These are phyloP conservation scores for Clarias magur DNA, from an alignment of 2,113 vertebrate genomes.

Conservation along the genomic window DNA sequence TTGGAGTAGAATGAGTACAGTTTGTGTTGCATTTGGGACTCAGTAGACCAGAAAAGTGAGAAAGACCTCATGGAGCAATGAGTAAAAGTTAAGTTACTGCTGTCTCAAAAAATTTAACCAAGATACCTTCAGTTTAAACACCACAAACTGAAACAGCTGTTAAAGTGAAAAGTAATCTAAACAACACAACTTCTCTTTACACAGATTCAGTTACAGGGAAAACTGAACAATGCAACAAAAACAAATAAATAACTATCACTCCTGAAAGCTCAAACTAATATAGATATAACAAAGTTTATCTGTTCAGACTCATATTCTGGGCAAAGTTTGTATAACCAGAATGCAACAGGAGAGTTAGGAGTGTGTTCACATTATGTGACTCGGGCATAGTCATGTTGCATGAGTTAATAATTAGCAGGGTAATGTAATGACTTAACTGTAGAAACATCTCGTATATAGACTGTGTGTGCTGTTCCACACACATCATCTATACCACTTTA, in stretches of 20 bases:
- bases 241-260: not conserved
- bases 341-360: not conserved
- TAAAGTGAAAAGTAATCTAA: not conserved
- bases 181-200: not conserved
- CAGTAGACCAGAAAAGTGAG: not conserved
- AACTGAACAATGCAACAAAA: not conserved
- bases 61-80: not conserved
- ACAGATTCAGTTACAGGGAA: not conserved
- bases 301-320: not conserved
- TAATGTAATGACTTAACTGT: not conserved
- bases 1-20: not conserved
- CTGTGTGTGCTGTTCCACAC: not conserved
- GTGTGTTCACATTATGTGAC: not conserved
- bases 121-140: not conserved
- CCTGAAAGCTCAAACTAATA: not conserved
- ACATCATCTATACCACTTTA: too few relatives aligned
- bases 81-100: not conserved
- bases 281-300: not conserved
- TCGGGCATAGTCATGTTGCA: not conserved
- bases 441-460: not conserved
- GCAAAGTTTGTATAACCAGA: not conserved
- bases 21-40: not conserved
- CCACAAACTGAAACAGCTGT: not conserved
- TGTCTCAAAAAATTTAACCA: not conserved
- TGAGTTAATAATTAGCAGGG: not conserved